These are phyloP conservation scores for Papilio gigon DNA, from an alignment of 2,888 invertebrate species.

Conservation along the genomic window DNA sequence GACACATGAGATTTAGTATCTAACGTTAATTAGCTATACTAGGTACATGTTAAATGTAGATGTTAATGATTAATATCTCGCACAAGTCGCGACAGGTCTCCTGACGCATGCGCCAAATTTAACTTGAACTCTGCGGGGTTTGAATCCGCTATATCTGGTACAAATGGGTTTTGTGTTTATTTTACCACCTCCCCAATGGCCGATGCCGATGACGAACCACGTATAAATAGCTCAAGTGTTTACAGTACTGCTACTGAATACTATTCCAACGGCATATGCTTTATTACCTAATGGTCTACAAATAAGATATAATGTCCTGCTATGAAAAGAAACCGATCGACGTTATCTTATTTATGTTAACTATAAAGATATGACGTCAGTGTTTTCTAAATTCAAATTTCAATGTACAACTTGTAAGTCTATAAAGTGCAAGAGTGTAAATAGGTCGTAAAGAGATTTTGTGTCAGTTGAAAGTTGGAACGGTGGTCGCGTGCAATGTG, in stretches of 20 bases:
- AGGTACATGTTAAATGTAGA: conserved; percentile 16
- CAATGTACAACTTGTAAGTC: background rate
- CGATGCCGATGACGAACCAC: conserved; percentile 42
- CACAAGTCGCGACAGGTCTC: conserved; percentile 58
- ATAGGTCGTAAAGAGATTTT: conserved; percentile 22
- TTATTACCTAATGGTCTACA: background rate
- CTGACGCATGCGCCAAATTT: conserved; percentile 68
- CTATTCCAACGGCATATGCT: background rate
- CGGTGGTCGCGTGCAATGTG: conserved; percentile 51
- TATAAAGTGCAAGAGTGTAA: background rate
- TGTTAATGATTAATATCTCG: conserved; percentile 44
- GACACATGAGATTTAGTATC: conserved; percentile 8
- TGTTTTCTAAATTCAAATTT: background rate
- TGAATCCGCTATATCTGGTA: conserved; percentile 63
- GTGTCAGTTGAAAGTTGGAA: conserved; percentile 18
- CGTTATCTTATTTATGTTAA: background rate
- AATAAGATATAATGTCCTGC: background rate
- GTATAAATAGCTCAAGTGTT: conserved; percentile 37
- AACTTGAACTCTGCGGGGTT: conserved; percentile 58
- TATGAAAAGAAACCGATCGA: background rate
- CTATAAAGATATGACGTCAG: background rate
- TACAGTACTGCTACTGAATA: conserved; percentile 9
- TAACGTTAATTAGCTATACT: background rate
- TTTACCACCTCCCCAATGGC: conserved; percentile 44
- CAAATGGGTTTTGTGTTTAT: conserved; percentile 63